These are phyloP conservation scores for Catagonus wagneri DNA, from an alignment of 2,113 vertebrate genomes.

Conservation along the genomic window DNA sequence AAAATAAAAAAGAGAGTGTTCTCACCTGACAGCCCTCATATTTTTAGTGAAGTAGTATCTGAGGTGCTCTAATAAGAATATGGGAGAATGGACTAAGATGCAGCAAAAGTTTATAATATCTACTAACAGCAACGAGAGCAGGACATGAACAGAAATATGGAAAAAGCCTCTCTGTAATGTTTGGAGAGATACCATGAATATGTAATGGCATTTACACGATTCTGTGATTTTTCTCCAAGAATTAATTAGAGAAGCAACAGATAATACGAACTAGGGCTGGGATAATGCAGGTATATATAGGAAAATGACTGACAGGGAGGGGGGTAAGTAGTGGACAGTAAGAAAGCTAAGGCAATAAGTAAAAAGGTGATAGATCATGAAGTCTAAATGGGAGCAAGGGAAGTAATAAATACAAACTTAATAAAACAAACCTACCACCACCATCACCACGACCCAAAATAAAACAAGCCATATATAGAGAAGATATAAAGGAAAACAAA, in stretches of 20 bases:
- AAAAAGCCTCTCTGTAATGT: not conserved
- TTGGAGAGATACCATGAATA: not conserved
- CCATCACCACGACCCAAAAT: not conserved
- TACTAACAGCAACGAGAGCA: not conserved
- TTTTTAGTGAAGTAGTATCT: slow-evolving; percentile 11
- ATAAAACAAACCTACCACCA: not conserved
- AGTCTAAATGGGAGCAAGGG: not conserved
- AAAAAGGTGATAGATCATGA: not conserved
- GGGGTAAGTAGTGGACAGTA: not conserved
- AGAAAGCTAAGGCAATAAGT: not conserved
- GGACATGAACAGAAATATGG: not conserved
- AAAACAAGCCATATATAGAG: not conserved
- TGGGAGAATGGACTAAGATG: not conserved
- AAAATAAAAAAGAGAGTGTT: not conserved
- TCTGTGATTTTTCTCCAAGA: slow-evolving; percentile 27
- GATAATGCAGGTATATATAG: not conserved
- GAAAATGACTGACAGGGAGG: not conserved
- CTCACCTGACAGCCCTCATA: not conserved
- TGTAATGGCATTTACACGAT: not conserved
- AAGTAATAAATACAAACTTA: not conserved
- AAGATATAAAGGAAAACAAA: not conserved
- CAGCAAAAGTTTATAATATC: not conserved
- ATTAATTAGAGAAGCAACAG: slow-evolving; percentile 10
- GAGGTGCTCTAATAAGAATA: slow-evolving; percentile 7
- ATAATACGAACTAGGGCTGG: not conserved